Conservation (phyloP, 2,797 vertebrate species). For the Alcedo atthis region DNA sequence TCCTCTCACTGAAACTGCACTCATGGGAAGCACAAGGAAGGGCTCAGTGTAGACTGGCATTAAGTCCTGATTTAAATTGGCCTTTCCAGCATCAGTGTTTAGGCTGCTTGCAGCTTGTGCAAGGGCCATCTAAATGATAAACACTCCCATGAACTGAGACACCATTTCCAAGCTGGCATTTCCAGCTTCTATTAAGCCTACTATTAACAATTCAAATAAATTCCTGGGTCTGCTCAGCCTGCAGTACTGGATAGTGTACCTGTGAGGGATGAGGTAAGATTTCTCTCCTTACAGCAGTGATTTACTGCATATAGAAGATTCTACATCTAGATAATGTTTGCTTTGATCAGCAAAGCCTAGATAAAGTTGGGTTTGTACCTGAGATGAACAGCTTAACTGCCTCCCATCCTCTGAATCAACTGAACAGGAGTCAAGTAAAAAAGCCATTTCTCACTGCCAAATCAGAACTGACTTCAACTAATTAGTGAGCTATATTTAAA, state of each 20-base stretch:
- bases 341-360: slow-evolving; percentile 37
- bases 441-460: not conserved
- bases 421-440: not conserved
- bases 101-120: slow-evolving; percentile 10
- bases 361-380: slow-evolving; percentile 2
- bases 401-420: not conserved
- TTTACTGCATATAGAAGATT: not conserved
- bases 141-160: slow-evolving; percentile 36
- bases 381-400: not conserved
- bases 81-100: slow-evolving; percentile 7
- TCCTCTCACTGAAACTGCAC: not conserved
- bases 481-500: not conserved
- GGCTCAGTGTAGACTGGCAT: slow-evolving; percentile 19
- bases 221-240: slow-evolving; percentile 49
- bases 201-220: slow-evolving; percentile 52
- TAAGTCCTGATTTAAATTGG: slow-evolving; percentile 7
- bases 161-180: slow-evolving; percentile 19
- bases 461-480: not conserved
- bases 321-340: not conserved
- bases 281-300: not conserved
- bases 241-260: slow-evolving; percentile 41
- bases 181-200: slow-evolving; percentile 41
- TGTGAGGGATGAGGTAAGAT: not conserved
- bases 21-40: slow-evolving; percentile 39
- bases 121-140: slow-evolving; percentile 24